Evolutionary conservation across 2,797 vertebrate genomes (phyloP).

Genomic region (Phoebastria nigripes): DNA sequence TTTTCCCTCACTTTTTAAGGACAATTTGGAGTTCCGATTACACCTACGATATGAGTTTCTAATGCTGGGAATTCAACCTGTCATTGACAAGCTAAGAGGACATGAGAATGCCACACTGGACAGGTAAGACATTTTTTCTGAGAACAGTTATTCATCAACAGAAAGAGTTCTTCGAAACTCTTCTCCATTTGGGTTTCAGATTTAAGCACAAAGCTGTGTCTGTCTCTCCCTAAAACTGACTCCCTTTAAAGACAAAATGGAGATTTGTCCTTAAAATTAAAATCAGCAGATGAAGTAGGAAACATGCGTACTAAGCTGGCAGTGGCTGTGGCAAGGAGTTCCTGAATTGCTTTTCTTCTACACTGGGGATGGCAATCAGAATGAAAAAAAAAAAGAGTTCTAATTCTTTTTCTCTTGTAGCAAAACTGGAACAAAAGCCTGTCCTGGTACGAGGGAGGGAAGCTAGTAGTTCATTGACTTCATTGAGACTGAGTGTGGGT

Average conservation of each 20-base stretch:
- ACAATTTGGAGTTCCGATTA: constrained; percentile 94
- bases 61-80: constrained; percentile 96
- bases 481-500: background rate
- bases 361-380: background rate
- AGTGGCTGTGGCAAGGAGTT: background rate
- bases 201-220: background rate
- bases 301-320: background rate
- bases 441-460: background rate
- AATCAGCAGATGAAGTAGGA: background rate
- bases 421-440: background rate
- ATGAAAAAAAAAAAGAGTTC: background rate
- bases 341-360: background rate
- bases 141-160: background rate
- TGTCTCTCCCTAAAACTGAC: background rate
- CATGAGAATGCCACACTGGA: constrained; percentile 95
- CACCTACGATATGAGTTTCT: constrained; percentile 96
- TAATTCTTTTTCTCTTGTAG: background rate
- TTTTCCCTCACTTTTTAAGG: constrained; percentile 68
- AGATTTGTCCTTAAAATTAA: background rate
- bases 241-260: background rate
- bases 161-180: background rate
- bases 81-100: constrained; percentile 93
- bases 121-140: constrained; percentile 75
- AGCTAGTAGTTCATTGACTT: background rate
- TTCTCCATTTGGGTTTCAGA: background rate